Conservation (phyloP, 2,113 vertebrate genomes). For the Forbesichthys agassizii region DNA sequence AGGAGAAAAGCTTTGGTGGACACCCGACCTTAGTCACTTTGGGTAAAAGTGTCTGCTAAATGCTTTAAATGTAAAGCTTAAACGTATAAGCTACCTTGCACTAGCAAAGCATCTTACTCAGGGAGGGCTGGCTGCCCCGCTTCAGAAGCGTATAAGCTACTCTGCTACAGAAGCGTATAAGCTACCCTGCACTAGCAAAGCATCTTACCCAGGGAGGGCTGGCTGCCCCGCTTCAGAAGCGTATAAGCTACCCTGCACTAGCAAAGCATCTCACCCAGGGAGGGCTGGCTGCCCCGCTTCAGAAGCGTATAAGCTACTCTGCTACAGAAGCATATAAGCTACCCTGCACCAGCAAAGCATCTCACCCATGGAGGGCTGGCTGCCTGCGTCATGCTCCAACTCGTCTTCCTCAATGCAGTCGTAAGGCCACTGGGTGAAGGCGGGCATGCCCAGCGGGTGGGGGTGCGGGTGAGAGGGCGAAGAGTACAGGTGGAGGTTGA, state of each 20-base stretch:
- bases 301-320: too few species aligned
- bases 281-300: slow-evolving; percentile 17
- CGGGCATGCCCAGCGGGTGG: slow-evolving; percentile 47
- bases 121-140: slow-evolving; percentile 33
- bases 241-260: too few species aligned
- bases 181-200: too few species aligned
- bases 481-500: slow-evolving; percentile 75
- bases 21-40: too few species aligned
- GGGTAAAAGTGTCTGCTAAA: too few species aligned
- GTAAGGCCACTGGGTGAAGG: slow-evolving; percentile 75
- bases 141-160: too few species aligned
- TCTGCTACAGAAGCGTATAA: too few species aligned
- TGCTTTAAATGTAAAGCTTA: too few species aligned
- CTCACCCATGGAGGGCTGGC: slow-evolving; percentile 78
- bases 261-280: slow-evolving; percentile 70
- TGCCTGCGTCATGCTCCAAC: slow-evolving; percentile 75
- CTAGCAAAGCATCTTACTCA: slow-evolving; percentile 65
- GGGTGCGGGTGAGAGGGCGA: slow-evolving; percentile 59
- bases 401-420: slow-evolving; percentile 84
- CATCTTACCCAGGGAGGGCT: slow-evolving; percentile 77
- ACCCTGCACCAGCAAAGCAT: neutral
- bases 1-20: too few species aligned
- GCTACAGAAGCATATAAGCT: too few species aligned
- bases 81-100: too few species aligned
- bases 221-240: slow-evolving; percentile 42